Conservation (phyloP, 2,888 invertebrate species). For the Vanessa cardui region DNA sequence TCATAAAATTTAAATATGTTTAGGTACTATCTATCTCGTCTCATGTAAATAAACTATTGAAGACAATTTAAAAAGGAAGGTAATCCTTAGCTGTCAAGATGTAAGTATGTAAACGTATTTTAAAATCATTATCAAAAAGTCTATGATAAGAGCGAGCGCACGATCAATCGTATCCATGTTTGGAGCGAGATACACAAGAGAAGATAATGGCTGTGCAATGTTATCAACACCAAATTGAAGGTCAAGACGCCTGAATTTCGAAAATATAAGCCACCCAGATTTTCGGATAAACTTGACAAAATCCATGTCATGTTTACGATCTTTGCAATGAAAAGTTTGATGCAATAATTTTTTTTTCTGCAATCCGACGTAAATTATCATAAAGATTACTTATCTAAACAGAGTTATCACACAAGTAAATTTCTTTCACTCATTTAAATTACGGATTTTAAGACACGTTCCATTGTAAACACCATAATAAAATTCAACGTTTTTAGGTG, state of each 20-base stretch:
- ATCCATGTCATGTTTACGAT: constrained; percentile 20
- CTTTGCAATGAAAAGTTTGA: constrained; percentile 14
- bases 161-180: constrained; percentile 71
- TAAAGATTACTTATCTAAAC: constrained; percentile 28
- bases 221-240: constrained; percentile 67
- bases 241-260: constrained; percentile 54
- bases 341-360: constrained; percentile 6
- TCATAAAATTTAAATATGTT: neutral
- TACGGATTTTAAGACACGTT: constrained; percentile 23
- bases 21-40: constrained; percentile 9
- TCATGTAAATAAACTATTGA: constrained; percentile 44
- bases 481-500: neutral
- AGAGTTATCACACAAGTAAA: constrained; percentile 25
- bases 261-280: constrained; percentile 27
- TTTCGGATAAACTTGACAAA: constrained; percentile 16
- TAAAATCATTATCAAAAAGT: constrained; percentile 74
- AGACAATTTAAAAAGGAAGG: constrained; percentile 41
- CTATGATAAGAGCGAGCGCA: constrained; percentile 65
- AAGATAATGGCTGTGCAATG: constrained; percentile 62
- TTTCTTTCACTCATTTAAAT: constrained; percentile 27
- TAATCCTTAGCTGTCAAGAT: constrained; percentile 63
- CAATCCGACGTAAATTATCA: constrained; percentile 22
- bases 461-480: constrained; percentile 1
- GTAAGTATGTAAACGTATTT: constrained; percentile 71
- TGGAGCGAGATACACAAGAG: constrained; percentile 58